Evolutionary conservation across 1,140 invertebrate genomes (phyloP).

Genomic region (Oreohelix idahoensis): DNA sequence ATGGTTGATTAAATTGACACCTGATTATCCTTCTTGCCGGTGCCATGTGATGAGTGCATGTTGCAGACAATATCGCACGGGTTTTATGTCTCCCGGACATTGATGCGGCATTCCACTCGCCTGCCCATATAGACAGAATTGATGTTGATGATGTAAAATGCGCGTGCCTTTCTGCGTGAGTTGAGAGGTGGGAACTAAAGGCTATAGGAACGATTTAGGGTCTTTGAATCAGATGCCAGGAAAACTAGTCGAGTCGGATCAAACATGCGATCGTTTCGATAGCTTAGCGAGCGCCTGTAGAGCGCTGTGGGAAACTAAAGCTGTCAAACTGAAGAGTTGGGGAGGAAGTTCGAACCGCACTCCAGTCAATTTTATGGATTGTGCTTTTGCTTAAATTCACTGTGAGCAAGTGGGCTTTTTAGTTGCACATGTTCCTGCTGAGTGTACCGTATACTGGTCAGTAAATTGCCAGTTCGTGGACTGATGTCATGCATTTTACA

Average conservation of each 20-base stretch:
- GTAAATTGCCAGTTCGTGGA: no score
- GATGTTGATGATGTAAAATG: not conserved
- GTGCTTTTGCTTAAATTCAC: no score
- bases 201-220: not conserved
- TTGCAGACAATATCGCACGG: not conserved
- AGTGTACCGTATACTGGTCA: no score
- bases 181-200: not conserved
- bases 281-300: no score
- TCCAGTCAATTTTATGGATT: no score
- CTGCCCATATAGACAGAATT: not conserved
- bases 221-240: not conserved
- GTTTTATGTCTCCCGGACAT: not conserved
- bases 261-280: not conserved
- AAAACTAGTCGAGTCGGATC: not conserved
- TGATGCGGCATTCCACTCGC: not conserved
- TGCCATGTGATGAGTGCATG: not conserved
- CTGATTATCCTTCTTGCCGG: not conserved
- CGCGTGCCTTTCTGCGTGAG: not conserved
- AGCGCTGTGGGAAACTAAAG: not conserved
- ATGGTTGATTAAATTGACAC: conserved; percentile 1
- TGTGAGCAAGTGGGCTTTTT: no score
- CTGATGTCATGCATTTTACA: no score
- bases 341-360: not conserved
- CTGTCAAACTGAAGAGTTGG: not conserved
- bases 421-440: no score